These are phyloP conservation scores for Listronotus oregonensis DNA, from an alignment of 1,140 invertebrate genomes.

Conservation along the genomic window DNA sequence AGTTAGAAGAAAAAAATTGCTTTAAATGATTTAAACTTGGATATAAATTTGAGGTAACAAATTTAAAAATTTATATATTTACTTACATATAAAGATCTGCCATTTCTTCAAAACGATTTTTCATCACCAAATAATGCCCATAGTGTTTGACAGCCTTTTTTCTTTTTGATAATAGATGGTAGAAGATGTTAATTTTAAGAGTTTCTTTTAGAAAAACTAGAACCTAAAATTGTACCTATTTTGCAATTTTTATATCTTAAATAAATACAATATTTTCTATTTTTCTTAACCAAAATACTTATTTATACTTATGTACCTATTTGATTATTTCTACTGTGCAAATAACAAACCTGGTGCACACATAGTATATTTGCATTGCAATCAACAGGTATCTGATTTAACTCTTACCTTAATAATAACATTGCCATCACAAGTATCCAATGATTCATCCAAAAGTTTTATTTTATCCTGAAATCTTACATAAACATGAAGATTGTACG, in stretches of 20 bases:
- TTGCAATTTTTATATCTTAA: too few species aligned
- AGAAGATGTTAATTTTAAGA: slow-evolving; percentile 43
- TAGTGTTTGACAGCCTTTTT: slow-evolving; percentile 47
- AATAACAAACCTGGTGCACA: too few species aligned
- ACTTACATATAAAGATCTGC: slow-evolving; percentile 43
- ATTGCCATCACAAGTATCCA: slow-evolving; percentile 47
- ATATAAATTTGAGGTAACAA: too few species aligned
- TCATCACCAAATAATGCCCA: slow-evolving; percentile 44
- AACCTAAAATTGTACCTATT: slow-evolving; percentile 33
- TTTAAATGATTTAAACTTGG: too few species aligned
- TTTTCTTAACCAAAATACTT: not conserved
- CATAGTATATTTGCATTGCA: too few species aligned
- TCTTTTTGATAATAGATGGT: slow-evolving; percentile 41
- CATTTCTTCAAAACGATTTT: slow-evolving; percentile 40
- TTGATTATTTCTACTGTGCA: too few species aligned
- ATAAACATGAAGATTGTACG: slow-evolving; percentile 40
- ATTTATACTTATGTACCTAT: slow-evolving; percentile 8
- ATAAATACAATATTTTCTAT: not conserved
- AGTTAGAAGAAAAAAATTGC: too few species aligned
- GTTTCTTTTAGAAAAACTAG: slow-evolving; percentile 44
- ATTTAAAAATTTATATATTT: too few species aligned
- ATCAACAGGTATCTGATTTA: not conserved
- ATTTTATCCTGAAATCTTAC: slow-evolving; percentile 45
- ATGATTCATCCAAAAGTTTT: slow-evolving; percentile 44
- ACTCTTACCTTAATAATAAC: slow-evolving; percentile 42